Conservation (phyloP, 1,140 invertebrate species). For the Leguminivora glycinivorella region DNA sequence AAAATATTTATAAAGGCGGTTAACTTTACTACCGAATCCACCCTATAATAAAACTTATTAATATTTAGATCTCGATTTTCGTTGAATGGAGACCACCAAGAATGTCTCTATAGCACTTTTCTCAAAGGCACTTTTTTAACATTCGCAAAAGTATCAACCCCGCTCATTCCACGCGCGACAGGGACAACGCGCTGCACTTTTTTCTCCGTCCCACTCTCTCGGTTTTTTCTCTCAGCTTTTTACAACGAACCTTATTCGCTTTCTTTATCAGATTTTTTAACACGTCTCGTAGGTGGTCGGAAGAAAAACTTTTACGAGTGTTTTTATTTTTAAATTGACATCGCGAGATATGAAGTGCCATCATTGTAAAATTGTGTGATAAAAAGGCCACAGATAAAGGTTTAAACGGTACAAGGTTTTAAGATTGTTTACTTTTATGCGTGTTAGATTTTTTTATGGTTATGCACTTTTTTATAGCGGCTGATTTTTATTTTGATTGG, state of each 20-base stretch:
- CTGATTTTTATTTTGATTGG: conserved; percentile 51
- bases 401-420: conserved; percentile 25
- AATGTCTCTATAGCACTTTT: too few relatives aligned
- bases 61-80: too few relatives aligned
- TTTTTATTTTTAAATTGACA: conserved; percentile 29
- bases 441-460: conserved; percentile 1
- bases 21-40: too few relatives aligned
- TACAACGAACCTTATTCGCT: conserved; percentile 55
- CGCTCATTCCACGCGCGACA: conserved; percentile 42
- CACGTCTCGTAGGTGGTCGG: conserved; percentile 27
- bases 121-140: conserved; percentile 4
- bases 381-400: conserved; percentile 7
- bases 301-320: conserved; percentile 21
- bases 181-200: conserved; percentile 53
- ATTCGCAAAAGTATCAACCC: conserved; percentile 57
- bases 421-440: conserved; percentile 6
- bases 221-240: conserved; percentile 68
- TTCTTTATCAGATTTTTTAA: conserved; percentile 22
- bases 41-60: too few relatives aligned
- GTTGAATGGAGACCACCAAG: too few relatives aligned
- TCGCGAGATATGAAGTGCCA: conserved; percentile 18
- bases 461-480: conserved; percentile 48
- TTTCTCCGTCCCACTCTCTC: conserved; percentile 48
- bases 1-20: too few relatives aligned
- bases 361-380: conserved; percentile 7